phyloP scores from a whole-genome alignment of 2,113 vertebrate species.

The Onychorhynchus coronatus region DNA sequence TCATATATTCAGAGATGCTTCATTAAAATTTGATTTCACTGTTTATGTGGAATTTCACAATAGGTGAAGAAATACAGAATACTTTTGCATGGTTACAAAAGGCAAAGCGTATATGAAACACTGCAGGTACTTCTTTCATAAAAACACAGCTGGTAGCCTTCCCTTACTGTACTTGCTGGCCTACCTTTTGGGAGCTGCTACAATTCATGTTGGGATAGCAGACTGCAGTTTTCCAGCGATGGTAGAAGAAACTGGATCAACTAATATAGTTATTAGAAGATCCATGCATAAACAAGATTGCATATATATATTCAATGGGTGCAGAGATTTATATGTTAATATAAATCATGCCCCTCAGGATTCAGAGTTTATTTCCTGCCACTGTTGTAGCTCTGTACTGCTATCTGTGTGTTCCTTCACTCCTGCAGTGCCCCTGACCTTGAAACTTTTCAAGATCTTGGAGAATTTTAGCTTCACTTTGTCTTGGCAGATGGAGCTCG shows the following conservation, averaged over 20 bases:
- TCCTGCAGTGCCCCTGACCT: background rate
- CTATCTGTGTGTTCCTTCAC: background rate
- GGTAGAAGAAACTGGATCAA: background rate
- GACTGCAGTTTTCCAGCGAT: background rate
- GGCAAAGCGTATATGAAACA: background rate
- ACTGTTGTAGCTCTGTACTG: background rate
- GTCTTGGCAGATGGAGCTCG: too few species aligned
- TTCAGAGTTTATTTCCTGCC: background rate
- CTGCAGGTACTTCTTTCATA: background rate
- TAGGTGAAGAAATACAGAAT: background rate
- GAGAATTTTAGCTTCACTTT: background rate
- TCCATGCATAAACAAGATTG: background rate
- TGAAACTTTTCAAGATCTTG: background rate
- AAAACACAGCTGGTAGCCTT: background rate
- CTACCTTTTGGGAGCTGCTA: background rate
- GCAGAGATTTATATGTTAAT: background rate
- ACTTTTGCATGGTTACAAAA: background rate
- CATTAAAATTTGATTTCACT: conserved; percentile 7
- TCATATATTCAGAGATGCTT: background rate
- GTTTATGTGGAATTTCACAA: background rate
- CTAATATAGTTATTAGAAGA: background rate
- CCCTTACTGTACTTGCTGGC: background rate
- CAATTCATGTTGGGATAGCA: background rate
- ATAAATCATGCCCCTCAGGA: accelerated
- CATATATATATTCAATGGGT: background rate